Base-by-base conservation (phyloP, 2,888 invertebrate species). In the Ramazzottius varieornatus region DNA sequence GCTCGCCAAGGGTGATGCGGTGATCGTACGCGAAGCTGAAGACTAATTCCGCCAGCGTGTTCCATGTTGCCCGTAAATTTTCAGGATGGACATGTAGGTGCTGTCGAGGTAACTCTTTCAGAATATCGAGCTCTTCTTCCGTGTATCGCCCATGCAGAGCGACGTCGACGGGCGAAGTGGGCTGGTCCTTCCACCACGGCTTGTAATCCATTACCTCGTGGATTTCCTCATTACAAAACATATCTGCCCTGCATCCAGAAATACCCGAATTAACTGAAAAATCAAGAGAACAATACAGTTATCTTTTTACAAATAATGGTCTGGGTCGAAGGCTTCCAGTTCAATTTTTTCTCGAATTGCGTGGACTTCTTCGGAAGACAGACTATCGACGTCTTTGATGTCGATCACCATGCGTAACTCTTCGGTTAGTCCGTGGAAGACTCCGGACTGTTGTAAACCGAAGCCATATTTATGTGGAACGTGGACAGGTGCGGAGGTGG, bases 91-190 rank as follows among this genome's bases (percentile, higher is more conserved):
- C 24, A 16, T 33, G 2, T 8, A 29, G 16, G 4, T 63, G 20
- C 4, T 63, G 63, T 32, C 65, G 33, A 20, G 65, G 65, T 16
- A 65, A 32, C 13, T 64, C 32, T 33, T 63, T 65, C 32, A 65
- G 20, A n/a, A 32, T 16, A 32, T 65, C 29, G 16, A 29, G 20
- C 16, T 65, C 65, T 13, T 65, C 65, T 29, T 63, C 32, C 13
- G 54, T 63, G n/a, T 4, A 64, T 16, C 63, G 4, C 29, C 32
- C 4, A 2, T 63, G 8, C 13, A 16, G 20, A 16, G 8, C 29
- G 20, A 16, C 54, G 29, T 13, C 4, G 4, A 4, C 54, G n/a
- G 54, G n/a, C 24, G 29, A 29, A 8, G 13, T 54, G 54, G 54
- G 8, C 8, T 13, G 8, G 8, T 40, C 40, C 8, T 13, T 54